Percentiles rank a stretch among this genome's conserved stretches.
phyloP scores from a whole-genome alignment of 2,888 invertebrate genomes.

The Calliopum simillimum region DNA sequence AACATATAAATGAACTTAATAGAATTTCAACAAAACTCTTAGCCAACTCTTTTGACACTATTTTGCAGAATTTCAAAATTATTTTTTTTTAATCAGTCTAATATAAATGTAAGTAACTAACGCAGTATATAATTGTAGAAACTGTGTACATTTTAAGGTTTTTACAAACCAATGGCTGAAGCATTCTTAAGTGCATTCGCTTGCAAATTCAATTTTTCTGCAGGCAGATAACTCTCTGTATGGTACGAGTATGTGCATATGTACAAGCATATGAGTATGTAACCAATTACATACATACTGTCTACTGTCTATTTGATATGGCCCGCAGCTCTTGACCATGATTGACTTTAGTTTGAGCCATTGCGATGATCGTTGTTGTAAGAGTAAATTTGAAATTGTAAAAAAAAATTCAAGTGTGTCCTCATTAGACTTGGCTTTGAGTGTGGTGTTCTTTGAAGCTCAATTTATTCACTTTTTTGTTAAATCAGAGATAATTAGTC shows the following conservation, averaged over 20 bases:
- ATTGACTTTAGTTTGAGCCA: constrained; percentile 16
- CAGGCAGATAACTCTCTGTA: no score
- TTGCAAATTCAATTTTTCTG: no score
- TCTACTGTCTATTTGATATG: neutral
- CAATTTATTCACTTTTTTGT: neutral
- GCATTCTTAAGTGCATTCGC: constrained; percentile 1
- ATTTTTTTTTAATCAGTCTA: no score
- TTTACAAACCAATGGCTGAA: constrained; percentile 11
- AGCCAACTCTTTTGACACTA: no score
- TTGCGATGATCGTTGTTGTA: neutral
- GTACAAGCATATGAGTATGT: no score
- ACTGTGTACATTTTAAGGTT: neutral
- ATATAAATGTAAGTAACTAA: no score
- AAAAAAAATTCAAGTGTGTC: constrained; percentile 14
- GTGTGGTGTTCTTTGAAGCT: neutral
- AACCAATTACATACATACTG: neutral
- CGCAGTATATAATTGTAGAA: no score
- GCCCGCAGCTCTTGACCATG: constrained; percentile 17
- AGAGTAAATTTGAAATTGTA: neutral
- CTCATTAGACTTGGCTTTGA: constrained; percentile 11
- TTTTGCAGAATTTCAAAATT: no score
- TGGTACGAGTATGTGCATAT: no score
- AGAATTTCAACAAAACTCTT: no score
- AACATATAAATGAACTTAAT: no score
- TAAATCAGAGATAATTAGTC: neutral